Conservation (phyloP, 2,888 invertebrate genomes). For the Tachina fera region DNA sequence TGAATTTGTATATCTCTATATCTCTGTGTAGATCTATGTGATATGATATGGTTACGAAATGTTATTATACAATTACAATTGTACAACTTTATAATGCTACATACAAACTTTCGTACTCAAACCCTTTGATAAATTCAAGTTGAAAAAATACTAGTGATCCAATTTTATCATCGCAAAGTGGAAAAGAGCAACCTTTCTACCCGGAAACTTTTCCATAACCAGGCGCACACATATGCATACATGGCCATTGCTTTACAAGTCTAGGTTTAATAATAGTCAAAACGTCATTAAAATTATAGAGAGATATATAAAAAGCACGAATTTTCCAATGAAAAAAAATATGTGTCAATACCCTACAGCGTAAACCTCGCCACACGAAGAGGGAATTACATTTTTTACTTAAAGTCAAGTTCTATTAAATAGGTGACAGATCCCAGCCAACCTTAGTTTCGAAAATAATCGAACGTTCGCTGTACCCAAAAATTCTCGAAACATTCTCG, state of each 20-base stretch:
- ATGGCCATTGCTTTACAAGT: conserved; percentile 33
- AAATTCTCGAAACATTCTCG: no score
- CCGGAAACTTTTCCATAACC: background rate
- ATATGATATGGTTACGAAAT: conserved; percentile 67
- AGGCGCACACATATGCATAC: background rate
- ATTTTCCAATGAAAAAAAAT: background rate
- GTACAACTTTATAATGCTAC: conserved; percentile 31
- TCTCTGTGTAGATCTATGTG: conserved; percentile 33
- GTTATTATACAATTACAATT: conserved; percentile 65
- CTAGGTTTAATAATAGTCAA: conserved; percentile 55
- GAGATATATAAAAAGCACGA: background rate
- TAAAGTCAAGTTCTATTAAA: no score
- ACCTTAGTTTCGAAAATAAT: no score
- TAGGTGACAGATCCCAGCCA: no score
- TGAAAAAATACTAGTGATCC: conserved; percentile 44
- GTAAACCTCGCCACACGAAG: no score
- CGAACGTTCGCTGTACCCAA: no score
- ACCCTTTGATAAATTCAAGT: conserved; percentile 12
- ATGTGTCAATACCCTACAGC: background rate
- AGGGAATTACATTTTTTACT: no score
- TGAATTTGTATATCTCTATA: conserved; percentile 2
- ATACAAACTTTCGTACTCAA: background rate
- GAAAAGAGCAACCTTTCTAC: background rate
- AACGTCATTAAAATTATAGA: conserved; percentile 56
- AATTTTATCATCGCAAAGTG: conserved; percentile 48